Evolutionary conservation across 1,140 invertebrate species (phyloP).

Genomic region (Papilio xuthus): DNA sequence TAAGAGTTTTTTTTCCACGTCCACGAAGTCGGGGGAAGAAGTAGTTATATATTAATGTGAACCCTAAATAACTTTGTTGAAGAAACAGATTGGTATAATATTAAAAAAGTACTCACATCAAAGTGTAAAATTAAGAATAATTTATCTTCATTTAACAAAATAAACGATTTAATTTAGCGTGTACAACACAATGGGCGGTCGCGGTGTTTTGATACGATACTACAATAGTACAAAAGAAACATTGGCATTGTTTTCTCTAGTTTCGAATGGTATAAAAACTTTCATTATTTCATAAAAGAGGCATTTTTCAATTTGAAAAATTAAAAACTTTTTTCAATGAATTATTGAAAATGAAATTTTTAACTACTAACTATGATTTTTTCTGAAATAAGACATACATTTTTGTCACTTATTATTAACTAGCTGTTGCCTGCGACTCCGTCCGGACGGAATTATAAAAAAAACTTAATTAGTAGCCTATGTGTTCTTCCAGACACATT

Average conservation of each 20-base stretch:
- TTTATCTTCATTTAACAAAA: slow-evolving; percentile 1
- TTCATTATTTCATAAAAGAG: slow-evolving; percentile 7
- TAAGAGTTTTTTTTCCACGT: too few relatives aligned
- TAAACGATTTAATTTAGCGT: slow-evolving; percentile 6
- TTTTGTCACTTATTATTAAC: too few relatives aligned
- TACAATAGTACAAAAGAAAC: slow-evolving; percentile 21
- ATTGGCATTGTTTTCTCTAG: slow-evolving; percentile 14
- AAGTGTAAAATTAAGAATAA: neutral
- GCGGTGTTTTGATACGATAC: slow-evolving; percentile 10
- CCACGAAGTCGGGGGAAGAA: too few relatives aligned
- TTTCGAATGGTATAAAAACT: slow-evolving; percentile 1
- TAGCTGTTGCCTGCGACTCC: too few relatives aligned
- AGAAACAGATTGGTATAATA: too few relatives aligned
- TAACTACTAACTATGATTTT: neutral
- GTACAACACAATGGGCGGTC: neutral
- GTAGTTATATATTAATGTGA: too few relatives aligned
- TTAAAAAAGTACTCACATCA: neutral
- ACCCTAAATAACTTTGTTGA: too few relatives aligned
- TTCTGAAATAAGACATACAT: neutral
- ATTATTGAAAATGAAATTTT: neutral
- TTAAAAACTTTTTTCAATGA: neutral
- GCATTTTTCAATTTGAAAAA: slow-evolving; percentile 9
- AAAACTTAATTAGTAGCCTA: too few relatives aligned
- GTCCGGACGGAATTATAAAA: too few relatives aligned
- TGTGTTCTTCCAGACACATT: too few relatives aligned